Evolutionary conservation across 2,113 vertebrate species (phyloP).

Genomic region (Centropristis striata): DNA sequence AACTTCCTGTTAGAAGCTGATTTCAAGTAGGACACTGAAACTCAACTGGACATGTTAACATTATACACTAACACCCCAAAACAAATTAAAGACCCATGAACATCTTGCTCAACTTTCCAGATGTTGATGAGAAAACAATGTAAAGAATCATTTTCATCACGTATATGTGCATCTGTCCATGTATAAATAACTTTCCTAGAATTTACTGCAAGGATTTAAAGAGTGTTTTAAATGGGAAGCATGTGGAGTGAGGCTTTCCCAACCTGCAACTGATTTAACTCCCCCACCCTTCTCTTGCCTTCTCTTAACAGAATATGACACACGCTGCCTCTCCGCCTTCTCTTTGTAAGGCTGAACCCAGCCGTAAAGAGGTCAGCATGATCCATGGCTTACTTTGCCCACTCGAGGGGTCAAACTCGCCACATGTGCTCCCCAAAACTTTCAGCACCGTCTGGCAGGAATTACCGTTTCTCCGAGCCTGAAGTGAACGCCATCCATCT

Average conservation of each 20-base stretch:
- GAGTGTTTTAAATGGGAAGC: constrained; percentile 39
- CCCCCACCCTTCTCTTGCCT: constrained; percentile 33
- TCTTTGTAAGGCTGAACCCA: constrained; percentile 33
- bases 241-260: constrained; percentile 45
- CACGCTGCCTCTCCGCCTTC: constrained; percentile 17
- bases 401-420: constrained; percentile 19
- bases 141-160: background rate
- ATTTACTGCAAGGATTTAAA: constrained; percentile 30
- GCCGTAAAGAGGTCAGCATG: constrained; percentile 30
- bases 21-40: background rate
- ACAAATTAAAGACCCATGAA: background rate
- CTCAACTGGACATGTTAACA: background rate
- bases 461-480: constrained; percentile 88
- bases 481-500: constrained; percentile 87
- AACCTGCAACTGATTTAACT: constrained; percentile 68
- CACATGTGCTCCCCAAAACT: constrained; percentile 26
- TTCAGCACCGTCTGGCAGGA: constrained; percentile 27
- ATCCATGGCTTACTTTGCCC: constrained; percentile 33
- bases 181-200: constrained; percentile 15
- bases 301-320: constrained; percentile 28
- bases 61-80: background rate
- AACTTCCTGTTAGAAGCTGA: background rate
- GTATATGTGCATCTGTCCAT: background rate
- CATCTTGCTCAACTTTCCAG: background rate
- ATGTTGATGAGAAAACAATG: background rate